Base-by-base conservation (phyloP, 2,797 vertebrate genomes). In the Acanthiza pusilla region DNA sequence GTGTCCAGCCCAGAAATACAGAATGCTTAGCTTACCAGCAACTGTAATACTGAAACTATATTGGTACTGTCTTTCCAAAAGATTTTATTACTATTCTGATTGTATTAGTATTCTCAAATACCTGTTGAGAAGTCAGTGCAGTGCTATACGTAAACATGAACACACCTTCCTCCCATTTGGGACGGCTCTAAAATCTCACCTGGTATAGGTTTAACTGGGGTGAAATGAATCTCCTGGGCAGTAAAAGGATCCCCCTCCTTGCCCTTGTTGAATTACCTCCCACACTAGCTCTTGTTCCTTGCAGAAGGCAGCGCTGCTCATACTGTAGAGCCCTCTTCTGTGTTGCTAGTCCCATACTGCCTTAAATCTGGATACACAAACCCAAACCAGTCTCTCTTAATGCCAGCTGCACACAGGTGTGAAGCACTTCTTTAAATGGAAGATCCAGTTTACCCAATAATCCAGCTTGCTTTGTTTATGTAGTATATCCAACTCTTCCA, bases 241-340 rank as follows among this genome's bases (percentile, higher is more conserved):
- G 61, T 29, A 58, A 40, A 58, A 70, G 30, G 50, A 54, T 26
- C 3, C 13, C 5, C 13, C 16, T 77, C 54, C 13, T 65, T 18
- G 27, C 13, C 19, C 30, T 18, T 32, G 4, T 0, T 88, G 45
- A 63, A 66, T 45, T 51, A 17, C 5, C 3, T 47, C 25, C 23
- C 23, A 51, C 1, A 4, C 3, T n/a, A 29, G 9, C 27, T 42
- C n/a, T 40, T n/a, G 36, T 21, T 42, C 20, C n/a, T 32, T 23
- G 15, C 0, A 2, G 47, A 82, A 48, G 16, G 32, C 43, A 53
- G 16, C 0, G 2, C 36, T 58, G 18, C 40, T 45, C 2, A 3
- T 22, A 60, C 25, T 32, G n/a, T 29, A 68, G 32, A 57, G 18
- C 5, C n/a, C 51, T 50, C 10, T 34, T 60, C 38, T 34, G 11